These are phyloP conservation scores for Unio pictorum DNA, from an alignment of 2,888 invertebrate genomes.

Conservation along the genomic window DNA sequence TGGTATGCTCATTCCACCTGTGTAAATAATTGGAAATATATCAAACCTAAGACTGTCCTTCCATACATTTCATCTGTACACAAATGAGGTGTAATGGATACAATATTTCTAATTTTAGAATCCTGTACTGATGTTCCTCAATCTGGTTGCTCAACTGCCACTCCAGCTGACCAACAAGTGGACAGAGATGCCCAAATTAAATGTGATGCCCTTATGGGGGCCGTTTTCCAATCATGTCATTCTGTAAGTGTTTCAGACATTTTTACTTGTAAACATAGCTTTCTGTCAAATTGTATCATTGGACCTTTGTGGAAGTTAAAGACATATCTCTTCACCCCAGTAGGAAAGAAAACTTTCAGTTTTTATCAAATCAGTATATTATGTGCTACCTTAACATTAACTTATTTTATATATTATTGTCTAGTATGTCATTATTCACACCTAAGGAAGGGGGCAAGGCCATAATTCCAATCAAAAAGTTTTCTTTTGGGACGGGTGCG, in stretches of 20 bases:
- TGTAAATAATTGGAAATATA: neutral
- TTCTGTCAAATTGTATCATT: too few relatives aligned
- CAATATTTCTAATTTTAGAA: conserved; percentile 22
- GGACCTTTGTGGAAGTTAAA: too few relatives aligned
- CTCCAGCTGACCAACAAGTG: conserved; percentile 16
- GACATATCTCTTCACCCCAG: too few relatives aligned
- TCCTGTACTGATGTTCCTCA: conserved; percentile 46
- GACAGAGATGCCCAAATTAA: conserved; percentile 24
- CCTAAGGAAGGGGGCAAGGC: too few relatives aligned
- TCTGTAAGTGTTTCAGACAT: conserved; percentile 32
- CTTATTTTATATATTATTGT: too few relatives aligned
- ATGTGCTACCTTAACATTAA: too few relatives aligned
- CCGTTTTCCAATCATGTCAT: conserved; percentile 52
- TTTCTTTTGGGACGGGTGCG: too few relatives aligned
- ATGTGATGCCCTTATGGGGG: conserved; percentile 43
- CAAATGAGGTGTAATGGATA: neutral
- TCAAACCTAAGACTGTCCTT: neutral
- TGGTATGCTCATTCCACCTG: neutral
- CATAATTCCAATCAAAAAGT: too few relatives aligned
- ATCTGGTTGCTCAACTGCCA: conserved; percentile 29
- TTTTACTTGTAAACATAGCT: too few relatives aligned
- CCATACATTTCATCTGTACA: neutral
- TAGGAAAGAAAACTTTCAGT: too few relatives aligned
- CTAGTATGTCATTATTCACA: too few relatives aligned
- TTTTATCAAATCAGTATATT: too few relatives aligned